Evolutionary conservation across 2,797 vertebrate genomes (phyloP).

Genomic region (Brotula barbata): DNA sequence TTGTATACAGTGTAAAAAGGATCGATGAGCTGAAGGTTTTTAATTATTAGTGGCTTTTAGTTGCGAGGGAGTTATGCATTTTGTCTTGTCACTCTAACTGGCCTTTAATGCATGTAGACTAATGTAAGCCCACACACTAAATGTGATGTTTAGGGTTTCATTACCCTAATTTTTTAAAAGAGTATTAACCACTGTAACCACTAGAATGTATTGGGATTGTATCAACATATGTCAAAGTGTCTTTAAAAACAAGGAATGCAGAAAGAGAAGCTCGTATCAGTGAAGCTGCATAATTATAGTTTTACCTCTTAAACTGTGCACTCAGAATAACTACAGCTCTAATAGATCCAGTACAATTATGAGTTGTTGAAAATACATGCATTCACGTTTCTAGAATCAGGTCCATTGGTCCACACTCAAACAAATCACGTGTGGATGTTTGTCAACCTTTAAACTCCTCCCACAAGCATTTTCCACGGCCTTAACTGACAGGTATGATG

Average conservation of each 20-base stretch:
- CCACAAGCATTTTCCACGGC: slow-evolving; percentile 8
- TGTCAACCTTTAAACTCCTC: neutral
- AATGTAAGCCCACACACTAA: slow-evolving; percentile 46
- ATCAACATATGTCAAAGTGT: slow-evolving; percentile 74
- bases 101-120: slow-evolving; percentile 72
- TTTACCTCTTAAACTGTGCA: slow-evolving; percentile 35
- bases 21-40: slow-evolving; percentile 64
- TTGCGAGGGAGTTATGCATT: slow-evolving; percentile 62
- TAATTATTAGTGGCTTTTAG: slow-evolving; percentile 67
- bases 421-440: slow-evolving; percentile 11
- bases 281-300: slow-evolving; percentile 71
- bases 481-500: slow-evolving; percentile 23
- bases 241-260: slow-evolving; percentile 76
- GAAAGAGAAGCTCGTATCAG: slow-evolving; percentile 62
- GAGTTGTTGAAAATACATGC: slow-evolving; percentile 5
- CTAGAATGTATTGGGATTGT: slow-evolving; percentile 86
- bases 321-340: slow-evolving; percentile 7
- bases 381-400: slow-evolving; percentile 8
- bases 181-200: slow-evolving; percentile 81
- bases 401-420: slow-evolving; percentile 10
- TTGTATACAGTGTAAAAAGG: slow-evolving; percentile 73
- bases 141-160: slow-evolving; percentile 57
- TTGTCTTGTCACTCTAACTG: slow-evolving; percentile 58
- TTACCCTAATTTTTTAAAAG: slow-evolving; percentile 42
- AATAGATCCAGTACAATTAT: slow-evolving; percentile 6